Percentiles rank a stretch among this genome's conserved stretches.
Evolutionary conservation across 53 echinoderm and acorn worm species (phyloP).

Genomic region (Stichopus horrens): DNA sequence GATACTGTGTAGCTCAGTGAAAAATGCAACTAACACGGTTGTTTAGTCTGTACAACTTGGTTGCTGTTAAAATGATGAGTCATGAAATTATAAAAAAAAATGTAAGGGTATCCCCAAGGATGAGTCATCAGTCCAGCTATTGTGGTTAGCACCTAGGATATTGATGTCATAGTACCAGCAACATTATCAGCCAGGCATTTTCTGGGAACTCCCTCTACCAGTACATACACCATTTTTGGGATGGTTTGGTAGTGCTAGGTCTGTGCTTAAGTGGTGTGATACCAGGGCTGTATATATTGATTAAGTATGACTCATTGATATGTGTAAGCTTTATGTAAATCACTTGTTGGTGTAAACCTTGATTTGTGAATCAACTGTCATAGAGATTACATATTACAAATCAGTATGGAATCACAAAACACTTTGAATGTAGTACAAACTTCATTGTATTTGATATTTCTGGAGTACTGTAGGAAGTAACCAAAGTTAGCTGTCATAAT

Average conservation of each 20-base stretch:
- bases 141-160: not conserved
- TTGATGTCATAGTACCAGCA: slow-evolving; percentile 38
- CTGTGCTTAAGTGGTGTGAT: not conserved
- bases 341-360: not conserved
- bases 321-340: not conserved
- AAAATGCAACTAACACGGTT: no score
- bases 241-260: not conserved
- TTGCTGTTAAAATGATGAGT: not conserved
- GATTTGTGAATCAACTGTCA: not conserved
- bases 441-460: no score
- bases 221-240: not conserved
- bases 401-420: no score
- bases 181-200: not conserved
- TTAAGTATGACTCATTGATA: not conserved
- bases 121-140: not conserved
- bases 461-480: no score
- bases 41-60: not conserved
- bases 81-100: not conserved
- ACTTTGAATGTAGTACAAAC: no score
- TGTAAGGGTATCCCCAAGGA: slow-evolving; percentile 25
- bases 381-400: no score
- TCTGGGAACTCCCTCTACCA: slow-evolving; percentile 22
- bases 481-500: no score
- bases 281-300: not conserved
- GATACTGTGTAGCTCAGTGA: no score